Evolutionary conservation across 2,113 vertebrate species (phyloP).

Genomic region (Collichthys lucidus): DNA sequence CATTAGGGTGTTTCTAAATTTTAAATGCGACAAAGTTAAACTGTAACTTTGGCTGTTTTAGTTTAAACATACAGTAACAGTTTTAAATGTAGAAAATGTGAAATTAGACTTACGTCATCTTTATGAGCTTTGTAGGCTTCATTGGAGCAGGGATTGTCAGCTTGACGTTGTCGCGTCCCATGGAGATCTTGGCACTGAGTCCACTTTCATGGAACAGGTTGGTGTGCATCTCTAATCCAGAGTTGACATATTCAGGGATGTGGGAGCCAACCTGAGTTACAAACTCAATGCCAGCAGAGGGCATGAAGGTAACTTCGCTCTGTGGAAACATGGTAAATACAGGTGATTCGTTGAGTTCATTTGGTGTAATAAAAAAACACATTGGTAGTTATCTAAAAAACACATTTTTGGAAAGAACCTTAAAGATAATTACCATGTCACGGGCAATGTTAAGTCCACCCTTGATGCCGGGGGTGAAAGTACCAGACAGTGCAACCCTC

Average conservation of each 20-base stretch:
- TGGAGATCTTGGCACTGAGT: conserved; percentile 79
- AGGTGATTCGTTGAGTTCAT: conserved; percentile 2
- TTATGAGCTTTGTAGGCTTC: conserved; percentile 86
- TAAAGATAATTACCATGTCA: conserved; percentile 81
- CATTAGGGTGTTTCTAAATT: conserved; percentile 86
- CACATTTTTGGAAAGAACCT: background rate
- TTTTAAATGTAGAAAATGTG: no score
- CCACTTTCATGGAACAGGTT: conserved; percentile 92
- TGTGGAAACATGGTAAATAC: conserved; percentile 56
- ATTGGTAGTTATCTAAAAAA: background rate
- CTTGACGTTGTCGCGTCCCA: conserved; percentile 83
- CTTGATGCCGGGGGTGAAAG: conserved; percentile 88
- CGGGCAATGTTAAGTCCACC: conserved; percentile 83
- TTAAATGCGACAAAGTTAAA: background rate
- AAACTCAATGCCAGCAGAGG: conserved; percentile 91
- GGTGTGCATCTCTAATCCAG: conserved; percentile 89
- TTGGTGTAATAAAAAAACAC: background rate
- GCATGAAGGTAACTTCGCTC: conserved; percentile 87
- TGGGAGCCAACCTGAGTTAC: conserved; percentile 87
- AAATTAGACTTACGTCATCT: conserved; percentile 84
- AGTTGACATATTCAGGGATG: conserved; percentile 88
- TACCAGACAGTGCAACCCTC: conserved; percentile 90
- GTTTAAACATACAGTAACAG: background rate
- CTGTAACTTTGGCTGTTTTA: background rate
- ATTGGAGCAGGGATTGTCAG: conserved; percentile 87